These are phyloP conservation scores for Cosmia trapezina DNA, from an alignment of 2,888 invertebrate species.

Conservation along the genomic window DNA sequence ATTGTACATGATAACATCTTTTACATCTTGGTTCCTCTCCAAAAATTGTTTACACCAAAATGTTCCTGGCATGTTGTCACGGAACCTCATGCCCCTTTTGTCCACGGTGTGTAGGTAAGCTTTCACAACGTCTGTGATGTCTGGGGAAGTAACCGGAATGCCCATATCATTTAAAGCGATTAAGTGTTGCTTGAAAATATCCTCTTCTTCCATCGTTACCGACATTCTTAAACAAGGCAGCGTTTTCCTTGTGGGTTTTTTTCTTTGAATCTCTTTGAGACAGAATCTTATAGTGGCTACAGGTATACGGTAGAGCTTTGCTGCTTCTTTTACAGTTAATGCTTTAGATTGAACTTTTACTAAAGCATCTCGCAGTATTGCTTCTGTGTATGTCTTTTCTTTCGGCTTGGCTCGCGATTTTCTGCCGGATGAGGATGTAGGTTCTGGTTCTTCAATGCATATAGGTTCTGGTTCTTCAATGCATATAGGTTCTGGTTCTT, in stretches of 20 bases:
- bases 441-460: not conserved
- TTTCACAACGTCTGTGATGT: constrained; percentile 15
- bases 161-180: constrained; percentile 12
- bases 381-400: constrained; percentile 14
- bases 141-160: constrained; percentile 11
- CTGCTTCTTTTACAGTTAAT: constrained; percentile 5
- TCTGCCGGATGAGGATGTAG: not conserved
- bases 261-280: too few relatives aligned
- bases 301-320: constrained; percentile 12
- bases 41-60: constrained; percentile 22
- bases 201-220: constrained; percentile 10
- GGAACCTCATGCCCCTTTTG: not conserved
- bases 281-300: not conserved
- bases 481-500: not conserved
- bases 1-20: constrained; percentile 5
- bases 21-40: constrained; percentile 3
- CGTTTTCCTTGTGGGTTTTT: not conserved
- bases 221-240: not conserved
- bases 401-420: not conserved
- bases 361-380: constrained; percentile 10
- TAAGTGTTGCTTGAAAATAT: constrained; percentile 15
- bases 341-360: constrained; percentile 11
- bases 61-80: not conserved
- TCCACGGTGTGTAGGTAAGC: not conserved
- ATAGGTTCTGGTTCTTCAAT: not conserved